Evolutionary conservation across 2,113 vertebrate genomes (phyloP), one percentile per base, ranked within the genome.

Genomic region (Shinisaurus crocodilurus): DNA sequence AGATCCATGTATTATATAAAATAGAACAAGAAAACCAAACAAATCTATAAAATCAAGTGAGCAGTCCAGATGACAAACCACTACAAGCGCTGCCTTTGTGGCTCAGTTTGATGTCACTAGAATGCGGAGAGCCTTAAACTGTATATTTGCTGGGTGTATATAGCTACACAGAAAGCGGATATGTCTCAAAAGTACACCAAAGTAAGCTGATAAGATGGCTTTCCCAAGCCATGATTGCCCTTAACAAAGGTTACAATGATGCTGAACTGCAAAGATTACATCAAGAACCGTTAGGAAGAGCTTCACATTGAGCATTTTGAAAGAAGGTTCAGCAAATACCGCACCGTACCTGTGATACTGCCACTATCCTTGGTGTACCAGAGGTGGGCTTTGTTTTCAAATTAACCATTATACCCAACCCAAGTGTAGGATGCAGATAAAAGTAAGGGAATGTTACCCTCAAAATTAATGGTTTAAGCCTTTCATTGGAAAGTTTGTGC

Each of bases 1-100:
- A 97, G 94, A 95, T 96, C 95, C 96, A 97, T 29, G 94, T 96
- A 96, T 95, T 96, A 97, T 97, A 97, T 96, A 97, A 97, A 97
- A 97, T 96, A 90, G 87, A 96, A 97, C 95, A 97, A 93, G 92
- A 94, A 96, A 96, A 93, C 57, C 81, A 91, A 97, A 97, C 90
- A 48, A 95, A 94, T 93, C 95, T 96, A 91, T 93, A 96, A 97
- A 97, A 97, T 93, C 93, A 96, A 94, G 67, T 50, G 72, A 96
- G 87, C 92, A 92, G 95, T 96, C 90, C 93, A 65, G 94, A 90
- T 94, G 93, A 94, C 27, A 0, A 96, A 96, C 95, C 92, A 96
- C 89, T 91, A 93, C 92, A 96, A 86, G 92, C 88, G 96, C 94
- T 95, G 92, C 94, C 93, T 91, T 93, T 0, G 0, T 88, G 91